phyloP scores from a whole-genome alignment of 2,888 invertebrate genomes.

The Coelinius sp. region DNA sequence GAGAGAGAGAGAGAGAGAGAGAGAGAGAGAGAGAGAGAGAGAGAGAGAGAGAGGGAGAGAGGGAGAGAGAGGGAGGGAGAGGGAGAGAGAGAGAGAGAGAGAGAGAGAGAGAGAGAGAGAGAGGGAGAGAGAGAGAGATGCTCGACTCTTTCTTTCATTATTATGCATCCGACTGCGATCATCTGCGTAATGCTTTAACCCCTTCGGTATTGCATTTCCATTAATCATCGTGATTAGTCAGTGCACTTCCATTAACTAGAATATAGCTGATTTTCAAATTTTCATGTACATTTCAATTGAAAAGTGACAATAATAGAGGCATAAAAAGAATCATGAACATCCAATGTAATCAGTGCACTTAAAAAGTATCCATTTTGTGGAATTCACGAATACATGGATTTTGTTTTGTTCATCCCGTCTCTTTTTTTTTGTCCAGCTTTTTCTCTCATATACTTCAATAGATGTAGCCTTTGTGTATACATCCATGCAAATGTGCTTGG shows the following conservation, averaged over 20 bases:
- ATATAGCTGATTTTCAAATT: constrained; percentile 5
- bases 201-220: constrained; percentile 47
- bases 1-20: no score
- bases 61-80: no score
- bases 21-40: no score
- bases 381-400: constrained; percentile 10
- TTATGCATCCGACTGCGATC: constrained; percentile 52
- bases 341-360: constrained; percentile 23
- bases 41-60: no score
- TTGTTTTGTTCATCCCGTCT: neutral
- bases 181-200: constrained; percentile 61
- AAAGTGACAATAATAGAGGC: neutral
- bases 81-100: no score
- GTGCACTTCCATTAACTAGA: constrained; percentile 19
- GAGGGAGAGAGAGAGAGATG: neutral
- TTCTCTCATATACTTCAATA: neutral
- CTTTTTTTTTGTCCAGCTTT: neutral
- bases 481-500: neutral
- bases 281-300: neutral
- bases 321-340: neutral
- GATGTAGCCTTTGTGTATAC: neutral
- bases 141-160: constrained; percentile 33
- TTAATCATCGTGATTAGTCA: constrained; percentile 64
- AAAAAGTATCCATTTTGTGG: constrained; percentile 39
- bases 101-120: no score